Conservation (phyloP, 2,888 invertebrate species). For the Rhynchonema sp. region DNA sequence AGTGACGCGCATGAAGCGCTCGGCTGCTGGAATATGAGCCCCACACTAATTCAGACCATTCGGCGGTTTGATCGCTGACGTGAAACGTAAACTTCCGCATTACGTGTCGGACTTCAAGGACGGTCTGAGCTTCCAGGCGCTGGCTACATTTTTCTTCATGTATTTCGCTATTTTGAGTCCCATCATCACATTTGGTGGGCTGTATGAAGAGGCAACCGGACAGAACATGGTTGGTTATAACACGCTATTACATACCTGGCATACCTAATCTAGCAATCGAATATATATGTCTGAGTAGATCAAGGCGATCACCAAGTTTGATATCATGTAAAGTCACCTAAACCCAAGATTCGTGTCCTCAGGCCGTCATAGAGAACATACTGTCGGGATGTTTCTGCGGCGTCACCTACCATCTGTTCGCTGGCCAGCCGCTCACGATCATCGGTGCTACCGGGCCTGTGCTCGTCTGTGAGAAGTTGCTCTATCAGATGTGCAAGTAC, state of each 20-base stretch:
- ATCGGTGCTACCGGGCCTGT: conserved; percentile 92
- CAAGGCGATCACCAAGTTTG: no score
- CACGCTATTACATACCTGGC: conserved; percentile 89
- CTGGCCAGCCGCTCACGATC: conserved; percentile 81
- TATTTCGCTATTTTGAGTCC: conserved; percentile 89
- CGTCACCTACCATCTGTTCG: conserved; percentile 78
- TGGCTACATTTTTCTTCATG: conserved; percentile 83
- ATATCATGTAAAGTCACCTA: conserved; percentile 92
- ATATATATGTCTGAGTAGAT: no score
- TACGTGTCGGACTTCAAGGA: conserved; percentile 69
- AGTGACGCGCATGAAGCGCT: no score
- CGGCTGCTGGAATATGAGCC: no score
- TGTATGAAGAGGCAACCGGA: conserved; percentile 72
- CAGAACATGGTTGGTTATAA: conserved; percentile 39
- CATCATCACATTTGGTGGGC: conserved; percentile 81
- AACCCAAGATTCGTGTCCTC: no score
- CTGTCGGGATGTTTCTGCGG: conserved; percentile 49
- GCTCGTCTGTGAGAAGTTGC: conserved; percentile 88
- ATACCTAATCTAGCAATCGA: no score
- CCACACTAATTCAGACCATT: conserved; percentile 44
- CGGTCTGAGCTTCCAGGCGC: conserved; percentile 64
- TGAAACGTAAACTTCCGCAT: conserved; percentile 73
- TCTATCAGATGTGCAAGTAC: conserved; percentile 70
- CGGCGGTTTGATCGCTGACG: conserved; percentile 73
- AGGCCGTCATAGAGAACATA: conserved; percentile 40